Base-by-base conservation (phyloP, 1,140 invertebrate genomes). In the Hylaeus anthracinus region DNA sequence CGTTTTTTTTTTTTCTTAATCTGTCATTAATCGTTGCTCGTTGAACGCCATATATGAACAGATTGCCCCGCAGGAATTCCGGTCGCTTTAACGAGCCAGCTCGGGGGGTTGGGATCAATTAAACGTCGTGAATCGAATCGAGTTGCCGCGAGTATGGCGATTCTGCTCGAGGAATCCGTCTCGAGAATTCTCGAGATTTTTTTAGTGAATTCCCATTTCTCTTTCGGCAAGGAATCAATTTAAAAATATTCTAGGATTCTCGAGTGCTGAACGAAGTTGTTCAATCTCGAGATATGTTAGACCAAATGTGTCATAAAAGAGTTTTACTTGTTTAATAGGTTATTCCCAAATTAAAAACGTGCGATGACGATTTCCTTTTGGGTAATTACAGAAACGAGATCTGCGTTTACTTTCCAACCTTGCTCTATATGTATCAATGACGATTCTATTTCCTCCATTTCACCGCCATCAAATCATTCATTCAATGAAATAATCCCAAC, bases 51-150 rank as follows among this genome's bases (percentile, higher is more conserved):
- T 65, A 72, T 75, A 82, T 75, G 70, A 66, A 76, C 69, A 84
- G 78, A 89, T 89, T 88, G 81, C 61, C 72, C 83, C 9, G 67
- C 82, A 77, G 77, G 81, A 83, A 73, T 71, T 80, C 63, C 81
- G 82, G 85, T 88, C 84, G 77, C 69, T 85, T 85, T 81, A 85
- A 86, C 84, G 72, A 82, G 63, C 72, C 41, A 72, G 55, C 66
- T 77, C 72, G 81, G 76, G 77, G 83, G 76, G 79, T 83, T 69
- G 77, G 70, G 77, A 88, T 83, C 84, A 84, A 89, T 86, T 86
- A 86, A 78, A 83, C 73, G 53, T 71, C 41, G 58, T 71, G n/a
- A 26, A 78, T 71, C 37, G 74, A 71, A 48, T 43, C 39, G 51
- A 65, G 75, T 53, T 39, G 51, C 51, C 51, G 10, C 51, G 9